Evolutionary conservation across 2,113 vertebrate genomes (phyloP), one percentile per base, ranked within the genome.

Genomic region (Collichthys lucidus): DNA sequence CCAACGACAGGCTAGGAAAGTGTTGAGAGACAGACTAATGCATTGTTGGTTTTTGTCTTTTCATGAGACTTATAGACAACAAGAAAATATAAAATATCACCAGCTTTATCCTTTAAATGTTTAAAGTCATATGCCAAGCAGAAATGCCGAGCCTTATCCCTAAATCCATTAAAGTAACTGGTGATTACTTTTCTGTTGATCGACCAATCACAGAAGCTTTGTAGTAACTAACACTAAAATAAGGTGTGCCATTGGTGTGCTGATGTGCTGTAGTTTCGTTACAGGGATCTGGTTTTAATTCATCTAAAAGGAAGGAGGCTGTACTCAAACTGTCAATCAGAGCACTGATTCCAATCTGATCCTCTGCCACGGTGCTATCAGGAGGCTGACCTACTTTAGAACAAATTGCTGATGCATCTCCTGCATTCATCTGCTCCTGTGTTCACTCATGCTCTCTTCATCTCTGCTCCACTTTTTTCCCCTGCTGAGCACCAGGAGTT

Each of bases 341-440:
- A 78, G 46, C 70, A 29, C 64, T 86, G 85, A 91, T 87, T 86
- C 70, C 17, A 55, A 68, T 77, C 79, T 78, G 74, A 91, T 86
- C 82, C 22, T 75, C 55, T 61, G 78, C 79, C 71, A 49, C 59
- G 44, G 65, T 82, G 74, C 47, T 76, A 70, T 79, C 50, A 11
- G 79, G 73, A 88, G 47, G 22, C 79, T 91, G 91, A 92, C 92
- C 91, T 93, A 91, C 91, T 93, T 94, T 86, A 47, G 35, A 44
- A 89, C 40, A 63, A 80, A 84, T 20, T 80, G 79, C 88, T 84
- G 72, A 83, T 78, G 76, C 84, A 82, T 81, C 87, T 82, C 72
- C 68, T 29, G 62, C 63, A 42, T 87, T 88, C 75, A 71, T 87
- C 73, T 80, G 57, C 44, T 87, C 40, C 31, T 44, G 79, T 78